Evolutionary conservation across 2,113 vertebrate genomes (phyloP).

Genomic region (Onychostoma macrolepis): DNA sequence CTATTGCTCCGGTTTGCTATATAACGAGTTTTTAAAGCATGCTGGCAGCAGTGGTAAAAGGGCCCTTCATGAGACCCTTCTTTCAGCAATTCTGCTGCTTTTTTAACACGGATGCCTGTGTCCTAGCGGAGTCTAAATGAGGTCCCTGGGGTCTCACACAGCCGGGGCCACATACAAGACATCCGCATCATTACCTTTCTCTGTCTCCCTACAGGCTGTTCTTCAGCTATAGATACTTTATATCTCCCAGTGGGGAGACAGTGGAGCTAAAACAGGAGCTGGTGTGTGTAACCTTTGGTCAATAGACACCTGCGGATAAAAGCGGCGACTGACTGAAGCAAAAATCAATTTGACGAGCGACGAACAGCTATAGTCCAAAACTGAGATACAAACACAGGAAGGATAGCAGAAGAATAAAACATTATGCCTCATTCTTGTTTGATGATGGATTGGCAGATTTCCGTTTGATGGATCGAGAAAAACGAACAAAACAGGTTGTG

Average conservation of each 20-base stretch:
- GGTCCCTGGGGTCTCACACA: conserved; percentile 47
- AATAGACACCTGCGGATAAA: conserved; percentile 34
- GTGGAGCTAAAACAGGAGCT: conserved; percentile 35
- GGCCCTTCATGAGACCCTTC: conserved; percentile 50
- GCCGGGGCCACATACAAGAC: conserved; percentile 43
- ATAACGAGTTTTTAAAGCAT: conserved; percentile 53
- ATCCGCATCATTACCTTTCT: conserved; percentile 49
- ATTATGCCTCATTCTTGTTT: not conserved
- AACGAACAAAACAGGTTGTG: not conserved
- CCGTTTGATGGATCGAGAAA: not conserved
- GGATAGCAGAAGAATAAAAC: not conserved
- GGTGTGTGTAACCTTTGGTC: conserved; percentile 42
- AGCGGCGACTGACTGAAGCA: conserved; percentile 10
- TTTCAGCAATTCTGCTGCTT: conserved; percentile 39
- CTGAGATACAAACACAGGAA: conserved; percentile 2
- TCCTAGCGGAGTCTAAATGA: conserved; percentile 58
- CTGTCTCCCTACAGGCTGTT: conserved; percentile 36
- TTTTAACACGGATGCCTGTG: conserved; percentile 40
- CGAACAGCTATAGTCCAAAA: not conserved
- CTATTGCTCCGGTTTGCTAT: conserved; percentile 20
- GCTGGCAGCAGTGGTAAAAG: conserved; percentile 2
- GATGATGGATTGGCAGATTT: conserved; percentile 4
- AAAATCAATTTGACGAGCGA: conserved; percentile 33
- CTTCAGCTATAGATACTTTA: conserved; percentile 35
- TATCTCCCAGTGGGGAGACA: conserved; percentile 22